Base-by-base conservation (phyloP, 2,113 vertebrate species). In the Okapia johnstoni region DNA sequence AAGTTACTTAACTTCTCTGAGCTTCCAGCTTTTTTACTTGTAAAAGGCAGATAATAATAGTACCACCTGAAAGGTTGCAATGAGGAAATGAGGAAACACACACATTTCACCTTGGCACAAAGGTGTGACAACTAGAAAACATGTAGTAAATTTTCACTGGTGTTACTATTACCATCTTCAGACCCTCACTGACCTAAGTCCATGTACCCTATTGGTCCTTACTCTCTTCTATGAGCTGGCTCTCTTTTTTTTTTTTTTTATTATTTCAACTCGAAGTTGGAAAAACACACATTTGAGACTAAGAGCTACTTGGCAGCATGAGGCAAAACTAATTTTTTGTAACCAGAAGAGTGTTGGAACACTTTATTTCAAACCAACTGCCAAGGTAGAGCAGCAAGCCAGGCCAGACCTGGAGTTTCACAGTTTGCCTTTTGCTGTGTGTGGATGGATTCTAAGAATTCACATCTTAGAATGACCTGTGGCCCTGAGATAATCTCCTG, bases 241-340 rank as follows among this genome's bases (percentile, higher is more conserved):
- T 10, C 63, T 85, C 6, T 8, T n/a, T 21, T 19, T 26, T 52
- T 60, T 23, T 57, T 23, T 83, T 33, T 52, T 88, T 6, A 52
- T n/a, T 52, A 7, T 58, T 95, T 92, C 89, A 84, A 63, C 8
- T 57, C 80, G 80, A 95, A 95, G 76, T 85, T 52, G 36, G 55
- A 81, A 83, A 90, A 90, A 79, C 26, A 40, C 50, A 81, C 60
- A 60, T 88, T 40, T 28, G 40, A 85, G 54, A 46, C 87, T 83
- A 40, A n/a, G 33, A 88, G 36, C 48, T 63, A 23, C 81, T 89
- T 46, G 70, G 92, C 81, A 80, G 21, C 17, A 14, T n/a, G 8
- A 89, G 43, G 48, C 70, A 93, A 92, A 84, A 61, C 89, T 85
- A 26, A 43, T 21, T 15, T 88, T 90, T 60, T 83, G 7, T 85